Conservation (phyloP, 2,888 invertebrate genomes). For the Stictocephala bisonia region DNA sequence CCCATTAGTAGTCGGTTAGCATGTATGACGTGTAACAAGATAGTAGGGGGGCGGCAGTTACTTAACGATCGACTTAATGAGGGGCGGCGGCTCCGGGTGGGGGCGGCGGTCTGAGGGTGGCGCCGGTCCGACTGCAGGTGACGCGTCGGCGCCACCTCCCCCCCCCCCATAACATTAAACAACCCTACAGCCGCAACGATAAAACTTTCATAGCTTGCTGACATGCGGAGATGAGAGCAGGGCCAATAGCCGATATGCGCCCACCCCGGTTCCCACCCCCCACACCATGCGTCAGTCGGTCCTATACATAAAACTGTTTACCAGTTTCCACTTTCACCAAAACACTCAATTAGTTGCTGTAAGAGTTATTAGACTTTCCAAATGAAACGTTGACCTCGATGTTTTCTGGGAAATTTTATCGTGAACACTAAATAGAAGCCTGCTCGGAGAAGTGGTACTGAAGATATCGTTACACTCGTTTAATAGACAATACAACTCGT, state of each 20-base stretch:
- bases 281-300: background rate
- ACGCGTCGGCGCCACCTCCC: background rate
- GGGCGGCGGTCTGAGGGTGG: background rate
- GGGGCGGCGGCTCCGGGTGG: background rate
- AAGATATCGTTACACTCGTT: too few relatives aligned
- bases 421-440: too few relatives aligned
- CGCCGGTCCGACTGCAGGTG: slow-evolving; percentile 27
- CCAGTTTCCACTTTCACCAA: slow-evolving; percentile 16
- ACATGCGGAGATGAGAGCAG: background rate
- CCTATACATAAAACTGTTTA: slow-evolving; percentile 24
- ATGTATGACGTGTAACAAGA: too few relatives aligned
- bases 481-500: too few relatives aligned
- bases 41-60: slow-evolving; percentile 13
- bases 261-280: background rate
- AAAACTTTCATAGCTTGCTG: slow-evolving; percentile 27
- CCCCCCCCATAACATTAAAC: slow-evolving; percentile 22
- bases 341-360: background rate
- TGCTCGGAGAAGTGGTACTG: too few relatives aligned
- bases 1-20: too few relatives aligned
- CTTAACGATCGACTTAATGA: slow-evolving; percentile 21
- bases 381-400: background rate
- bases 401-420: too few relatives aligned
- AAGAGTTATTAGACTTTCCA: background rate
- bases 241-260: background rate
- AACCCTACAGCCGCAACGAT: slow-evolving; percentile 27